Evolutionary conservation across 2,888 invertebrate species (phyloP), one percentile per base, ranked within the genome.

Genomic region (Alloplasta piceator): DNA sequence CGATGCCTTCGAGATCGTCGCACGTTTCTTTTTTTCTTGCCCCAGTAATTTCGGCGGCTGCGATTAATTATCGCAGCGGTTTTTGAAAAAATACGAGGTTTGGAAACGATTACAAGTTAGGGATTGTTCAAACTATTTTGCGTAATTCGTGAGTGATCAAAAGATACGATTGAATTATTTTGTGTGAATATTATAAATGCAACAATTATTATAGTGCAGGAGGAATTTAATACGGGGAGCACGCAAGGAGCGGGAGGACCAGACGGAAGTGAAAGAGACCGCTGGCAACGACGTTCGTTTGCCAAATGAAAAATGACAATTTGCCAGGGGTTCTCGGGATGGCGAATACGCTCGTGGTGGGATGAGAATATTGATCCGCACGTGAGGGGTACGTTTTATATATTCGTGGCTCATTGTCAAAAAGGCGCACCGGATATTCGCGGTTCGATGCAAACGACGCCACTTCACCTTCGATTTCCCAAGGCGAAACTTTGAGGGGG

Each of bases 331-430:
- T 71, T 80, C 81, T 71, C 75, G 64, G 66, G 73, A 77, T 73
- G 66, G 73, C 77, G 16, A 64, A 64, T 81, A 83, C 82, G 72
- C 68, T 79, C 80, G 82, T 84, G 85, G 82, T 66, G 76, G 82
- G 80, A 74, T 82, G 73, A 78, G 60, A 77, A 78, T 85, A 85
- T 85, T 85, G 85, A 85, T 85, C 84, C 73, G 43, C 26, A 12
- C 60, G 64, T 26, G 10, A 12, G 38, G n/a, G 48, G 26, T 26
- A 26, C 26, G 26, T 26, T 26, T 26, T 26, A 26, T 26, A 26
- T 26, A 26, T 26, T 26, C 26, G 26, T 26, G 1, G 26, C 26
- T 26, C 26, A 26, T 26, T 26, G 26, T 26, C 26, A 26, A 26
- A 26, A 26, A 26, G 26, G 26, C 26, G 26, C 26, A 3, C 26